A percentile compares a stretch with the other conserved stretches of the same genome.
These are phyloP conservation scores for Pan paniscus DNA, from an alignment of 2,113 vertebrate species.

Conservation along the genomic window DNA sequence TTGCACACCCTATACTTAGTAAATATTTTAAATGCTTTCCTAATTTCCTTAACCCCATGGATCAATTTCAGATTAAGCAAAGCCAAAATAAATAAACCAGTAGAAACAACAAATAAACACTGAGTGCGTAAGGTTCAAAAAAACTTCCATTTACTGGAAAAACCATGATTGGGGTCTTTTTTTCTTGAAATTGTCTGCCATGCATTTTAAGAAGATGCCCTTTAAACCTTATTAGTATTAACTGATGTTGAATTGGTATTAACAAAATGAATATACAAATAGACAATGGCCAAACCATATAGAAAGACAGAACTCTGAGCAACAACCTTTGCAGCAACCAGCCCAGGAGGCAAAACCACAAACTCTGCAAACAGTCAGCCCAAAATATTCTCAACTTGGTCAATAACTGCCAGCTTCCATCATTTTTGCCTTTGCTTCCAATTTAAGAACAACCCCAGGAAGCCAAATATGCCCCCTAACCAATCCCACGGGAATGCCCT, in stretches of 20 bases:
- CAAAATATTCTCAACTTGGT: background rate
- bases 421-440: background rate
- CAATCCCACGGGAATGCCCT: background rate
- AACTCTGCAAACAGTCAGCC: too few relatives aligned
- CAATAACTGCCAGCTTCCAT: background rate
- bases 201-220: background rate
- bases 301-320: background rate
- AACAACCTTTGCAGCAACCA: background rate
- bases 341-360: background rate
- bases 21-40: background rate
- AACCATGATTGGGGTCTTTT: background rate
- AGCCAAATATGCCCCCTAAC: background rate
- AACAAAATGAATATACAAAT: background rate
- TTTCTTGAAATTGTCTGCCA: background rate
- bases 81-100: background rate
- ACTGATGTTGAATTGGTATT: background rate
- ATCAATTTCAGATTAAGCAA: background rate
- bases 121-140: background rate
- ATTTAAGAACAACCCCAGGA: background rate
- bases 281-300: background rate
- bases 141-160: background rate
- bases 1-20: background rate
- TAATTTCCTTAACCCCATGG: background rate
- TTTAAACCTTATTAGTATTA: background rate
- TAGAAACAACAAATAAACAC: background rate